Base-by-base conservation (phyloP, 2,888 invertebrate species). In the Monoplex corrugatus region DNA sequence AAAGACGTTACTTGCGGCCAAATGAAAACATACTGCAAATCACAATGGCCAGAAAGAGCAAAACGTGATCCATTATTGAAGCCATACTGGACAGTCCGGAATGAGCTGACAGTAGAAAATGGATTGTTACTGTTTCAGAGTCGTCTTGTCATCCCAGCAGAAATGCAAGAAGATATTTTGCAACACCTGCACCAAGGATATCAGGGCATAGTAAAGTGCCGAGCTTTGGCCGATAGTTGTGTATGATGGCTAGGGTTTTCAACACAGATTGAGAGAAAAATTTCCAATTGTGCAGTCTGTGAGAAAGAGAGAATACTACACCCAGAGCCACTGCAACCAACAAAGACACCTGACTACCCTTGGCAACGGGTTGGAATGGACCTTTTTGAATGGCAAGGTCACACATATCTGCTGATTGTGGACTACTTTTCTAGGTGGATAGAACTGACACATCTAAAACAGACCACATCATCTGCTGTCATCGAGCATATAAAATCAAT, bases 401-500 rank as follows among this genome's bases (percentile, higher is more conserved):
- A 75, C 35, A 13, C 16, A 16, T 78, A 78, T 19, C 32, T 78
- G 23, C 13, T 78, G 78, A 40, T 78, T 40, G 78, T 23, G 19
- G 78, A 78, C 23, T 78, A 78, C 78, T 78, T 16, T 19, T 78
- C 40, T 5, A 6, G 40, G 13, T 38, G 38, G 78, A 78, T 40
- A 6, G 40, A 40, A 23, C 38, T 40, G 19, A 40, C 78, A 3
- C 85, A 32, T 28, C 85, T 50, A 40, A 23, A 8, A 63, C 40
- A 45, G 10, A 85, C 63, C n/a, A 86, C 89, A 5, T 83, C 83
- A 28, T 32, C 28, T 38, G 13, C 85, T 45, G 86, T 89, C 16
- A 89, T 89, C 16, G 50, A 78, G 40, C 87, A 87, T 40, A 38
- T 35, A 3, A 78, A 87, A 32, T n/a, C 45, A 2, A 87, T 45